Base-by-base conservation (phyloP, 2,113 vertebrate genomes). In the Theristicus caerulescens region DNA sequence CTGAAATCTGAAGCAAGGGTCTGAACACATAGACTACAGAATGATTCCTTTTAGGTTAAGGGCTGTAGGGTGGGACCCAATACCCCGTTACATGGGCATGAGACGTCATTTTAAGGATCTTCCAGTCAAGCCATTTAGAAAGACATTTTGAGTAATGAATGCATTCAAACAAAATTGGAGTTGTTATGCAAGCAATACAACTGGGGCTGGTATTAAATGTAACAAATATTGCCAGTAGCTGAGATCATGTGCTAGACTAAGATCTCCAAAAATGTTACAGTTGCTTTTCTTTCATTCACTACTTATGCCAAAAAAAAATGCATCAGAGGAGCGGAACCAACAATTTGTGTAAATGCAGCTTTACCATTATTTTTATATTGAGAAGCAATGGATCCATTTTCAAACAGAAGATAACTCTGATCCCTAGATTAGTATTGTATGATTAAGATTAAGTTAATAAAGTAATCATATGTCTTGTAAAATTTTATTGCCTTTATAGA, bases 371-470 rank as follows among this genome's bases (percentile, higher is more conserved):
- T 86, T 88, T 3, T 69, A 38, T 81, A 21, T 26, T 69, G 44
- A 83, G 26, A 61, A 95, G 57, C 46, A 76, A 36, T 17, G 24
- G 54, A 91, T 94, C 72, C 40, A 81, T 89, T 95, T 94, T 82
- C 65, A 84, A 91, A 54, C 42, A 83, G 26, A 72, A 88, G 69
- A 80, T 94, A 91, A 66, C 84, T 57, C 93, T 42, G 17, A 65
- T 83, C 65, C 40, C 51, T 94, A 92, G 59, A 88, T 95, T 95
- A 91, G 55, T 78, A 73, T 66, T 46, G 59, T 70, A 64, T 97
- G 83, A 95, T 86, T 94, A 96, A 83, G 92, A 95, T 91, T 90
- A 95, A 87, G 44, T 96, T 98, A 96, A 97, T 96, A 83, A 97
- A 96, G 74, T 85, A 96, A 66, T 84, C 64, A 81, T 72, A 66